These are phyloP conservation scores for Embidobia sp. DNA, from an alignment of 2,888 invertebrate genomes.

Conservation along the genomic window DNA sequence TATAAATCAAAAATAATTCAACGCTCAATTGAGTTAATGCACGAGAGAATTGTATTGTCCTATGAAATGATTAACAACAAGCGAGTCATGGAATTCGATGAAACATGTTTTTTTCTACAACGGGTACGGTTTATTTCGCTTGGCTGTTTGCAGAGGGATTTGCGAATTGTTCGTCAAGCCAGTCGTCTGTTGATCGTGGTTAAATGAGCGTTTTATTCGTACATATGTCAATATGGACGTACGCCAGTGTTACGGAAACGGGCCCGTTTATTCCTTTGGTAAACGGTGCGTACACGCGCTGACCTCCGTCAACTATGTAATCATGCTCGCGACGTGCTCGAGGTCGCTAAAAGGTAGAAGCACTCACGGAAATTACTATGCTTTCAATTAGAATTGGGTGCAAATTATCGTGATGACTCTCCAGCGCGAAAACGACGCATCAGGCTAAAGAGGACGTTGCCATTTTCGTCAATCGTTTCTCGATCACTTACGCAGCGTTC, in stretches of 20 bases:
- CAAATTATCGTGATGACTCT: constrained; percentile 72
- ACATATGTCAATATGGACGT: constrained; percentile 58
- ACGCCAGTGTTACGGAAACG: constrained; percentile 40
- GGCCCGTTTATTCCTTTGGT: constrained; percentile 55
- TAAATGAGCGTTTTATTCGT: constrained; percentile 62
- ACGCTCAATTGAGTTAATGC: constrained; percentile 23
- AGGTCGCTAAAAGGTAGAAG: constrained; percentile 66
- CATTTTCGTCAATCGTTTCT: constrained; percentile 56
- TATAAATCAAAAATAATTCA: constrained; percentile 13
- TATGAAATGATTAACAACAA: constrained; percentile 32
- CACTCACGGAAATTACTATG: constrained; percentile 76
- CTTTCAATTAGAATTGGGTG: constrained; percentile 76
- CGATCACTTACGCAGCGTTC: constrained; percentile 35
- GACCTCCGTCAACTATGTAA: constrained; percentile 71
- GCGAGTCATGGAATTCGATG: constrained; percentile 4
- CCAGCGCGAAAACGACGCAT: constrained; percentile 49
- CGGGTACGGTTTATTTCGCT: constrained; percentile 34
- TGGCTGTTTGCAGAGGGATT: constrained; percentile 37
- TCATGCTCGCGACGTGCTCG: constrained; percentile 58
- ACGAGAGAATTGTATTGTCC: constrained; percentile 29
- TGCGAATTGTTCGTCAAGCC: constrained; percentile 56
- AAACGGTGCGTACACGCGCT: constrained; percentile 69
- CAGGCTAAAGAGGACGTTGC: constrained; percentile 37
- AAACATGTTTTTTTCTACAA: constrained; percentile 21
- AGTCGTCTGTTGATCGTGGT: constrained; percentile 58